These are phyloP conservation scores for Pelodiscus sinensis DNA, from an alignment of 2,113 vertebrate species.

Conservation along the genomic window DNA sequence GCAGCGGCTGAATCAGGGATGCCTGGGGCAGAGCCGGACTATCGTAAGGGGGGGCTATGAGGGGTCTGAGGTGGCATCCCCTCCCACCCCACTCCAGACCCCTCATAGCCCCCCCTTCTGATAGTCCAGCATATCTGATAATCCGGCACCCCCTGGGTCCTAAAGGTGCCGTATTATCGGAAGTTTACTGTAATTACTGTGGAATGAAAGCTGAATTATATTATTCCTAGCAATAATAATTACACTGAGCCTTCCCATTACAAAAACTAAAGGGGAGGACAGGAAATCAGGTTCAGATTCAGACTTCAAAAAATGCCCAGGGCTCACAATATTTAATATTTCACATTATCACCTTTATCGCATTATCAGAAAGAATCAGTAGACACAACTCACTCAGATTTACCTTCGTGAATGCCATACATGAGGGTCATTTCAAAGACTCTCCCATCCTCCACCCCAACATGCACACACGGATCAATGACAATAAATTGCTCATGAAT, in stretches of 20 bases:
- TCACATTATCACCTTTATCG: not conserved
- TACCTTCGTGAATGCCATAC: not conserved
- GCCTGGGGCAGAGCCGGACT: no score
- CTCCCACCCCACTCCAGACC: no score
- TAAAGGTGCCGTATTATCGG: no score
- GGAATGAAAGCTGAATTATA: not conserved
- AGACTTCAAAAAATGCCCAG: not conserved
- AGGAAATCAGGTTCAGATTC: constrained; percentile 52
- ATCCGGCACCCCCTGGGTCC: no score
- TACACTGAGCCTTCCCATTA: constrained; percentile 22
- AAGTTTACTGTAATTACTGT: not conserved
- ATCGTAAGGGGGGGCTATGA: no score
- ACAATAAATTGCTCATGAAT: not conserved
- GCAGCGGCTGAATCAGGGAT: no score
- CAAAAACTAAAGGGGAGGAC: constrained; percentile 53
- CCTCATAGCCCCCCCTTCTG: no score
- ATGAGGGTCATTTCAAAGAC: not conserved
- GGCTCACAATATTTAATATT: not conserved
- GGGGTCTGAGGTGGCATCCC: no score
- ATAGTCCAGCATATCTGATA: no score
- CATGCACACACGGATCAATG: not conserved
- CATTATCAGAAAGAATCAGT: not conserved
- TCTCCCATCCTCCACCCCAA: not conserved
- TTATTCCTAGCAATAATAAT: constrained; percentile 34
- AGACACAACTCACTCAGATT: not conserved